Conservation (phyloP, 1,140 invertebrate genomes). For the Alviniconcha marisindica region DNA sequence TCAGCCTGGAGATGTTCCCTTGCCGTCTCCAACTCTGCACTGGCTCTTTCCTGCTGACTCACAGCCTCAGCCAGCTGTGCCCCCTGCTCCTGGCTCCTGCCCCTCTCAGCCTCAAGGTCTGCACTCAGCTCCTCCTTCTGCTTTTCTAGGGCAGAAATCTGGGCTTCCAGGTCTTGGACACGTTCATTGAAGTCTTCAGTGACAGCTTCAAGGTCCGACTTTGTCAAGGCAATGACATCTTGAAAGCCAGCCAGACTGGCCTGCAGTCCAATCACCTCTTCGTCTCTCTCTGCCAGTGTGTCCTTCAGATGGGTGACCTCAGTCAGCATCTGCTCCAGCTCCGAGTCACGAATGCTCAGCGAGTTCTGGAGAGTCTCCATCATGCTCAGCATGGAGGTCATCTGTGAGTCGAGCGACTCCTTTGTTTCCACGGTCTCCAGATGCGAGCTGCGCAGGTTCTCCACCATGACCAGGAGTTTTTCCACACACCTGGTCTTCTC, state of each 20-base stretch:
- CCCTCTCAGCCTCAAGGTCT: slow-evolving; percentile 20
- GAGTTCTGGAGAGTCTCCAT: slow-evolving; percentile 27
- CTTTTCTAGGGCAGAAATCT: slow-evolving; percentile 30
- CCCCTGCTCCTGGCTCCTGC: not conserved
- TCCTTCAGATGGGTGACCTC: slow-evolving; percentile 13
- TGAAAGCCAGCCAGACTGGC: slow-evolving; percentile 11
- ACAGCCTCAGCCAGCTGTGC: slow-evolving; percentile 2
- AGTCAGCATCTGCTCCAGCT: slow-evolving; percentile 34
- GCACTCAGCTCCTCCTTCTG: slow-evolving; percentile 16
- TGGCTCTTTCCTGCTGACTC: not conserved
- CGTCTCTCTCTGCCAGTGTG: slow-evolving; percentile 29
- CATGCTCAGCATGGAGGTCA: slow-evolving; percentile 32
- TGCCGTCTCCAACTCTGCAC: slow-evolving; percentile 19
- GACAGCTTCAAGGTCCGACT: slow-evolving; percentile 36
- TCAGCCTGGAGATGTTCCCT: slow-evolving; percentile 23
- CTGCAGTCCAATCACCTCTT: slow-evolving; percentile 21
- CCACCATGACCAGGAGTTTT: slow-evolving; percentile 18
- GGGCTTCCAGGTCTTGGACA: slow-evolving; percentile 27
- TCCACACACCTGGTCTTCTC: slow-evolving; percentile 28
- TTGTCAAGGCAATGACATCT: slow-evolving; percentile 26
- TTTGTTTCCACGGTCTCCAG: slow-evolving; percentile 18
- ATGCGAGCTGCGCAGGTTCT: slow-evolving; percentile 22
- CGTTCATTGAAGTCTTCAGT: slow-evolving; percentile 29
- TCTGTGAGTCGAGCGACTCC: not conserved
- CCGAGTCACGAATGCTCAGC: slow-evolving; percentile 10